Percentiles rank a stretch among this genome's conserved stretches.
Conservation (phyloP, 2,888 invertebrate genomes). For the Neoscelio sp. region DNA sequence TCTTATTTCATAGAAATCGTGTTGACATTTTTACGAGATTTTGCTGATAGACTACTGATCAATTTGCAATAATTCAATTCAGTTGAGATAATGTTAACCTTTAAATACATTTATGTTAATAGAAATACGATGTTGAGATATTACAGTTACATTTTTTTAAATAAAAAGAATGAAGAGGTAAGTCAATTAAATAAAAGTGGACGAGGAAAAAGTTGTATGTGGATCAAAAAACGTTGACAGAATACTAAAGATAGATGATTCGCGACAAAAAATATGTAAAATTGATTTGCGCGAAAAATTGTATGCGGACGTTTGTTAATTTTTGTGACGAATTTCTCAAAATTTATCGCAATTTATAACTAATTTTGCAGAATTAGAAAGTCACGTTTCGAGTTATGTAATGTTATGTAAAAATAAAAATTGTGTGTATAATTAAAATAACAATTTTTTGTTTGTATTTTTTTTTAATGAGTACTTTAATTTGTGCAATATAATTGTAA, state of each 20-base stretch:
- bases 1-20: neutral
- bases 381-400: too few species aligned
- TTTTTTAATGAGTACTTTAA: too few species aligned
- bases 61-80: neutral
- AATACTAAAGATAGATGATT: constrained; percentile 17
- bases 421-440: too few species aligned
- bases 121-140: neutral
- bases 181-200: constrained; percentile 10
- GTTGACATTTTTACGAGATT: neutral
- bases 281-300: constrained; percentile 9
- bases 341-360: neutral
- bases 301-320: too few species aligned
- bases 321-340: too few species aligned
- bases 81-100: neutral
- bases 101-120: too few species aligned
- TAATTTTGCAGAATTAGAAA: too few species aligned
- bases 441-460: too few species aligned
- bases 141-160: too few species aligned
- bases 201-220: constrained; percentile 17
- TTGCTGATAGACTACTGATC: neutral
- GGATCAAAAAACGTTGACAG: constrained; percentile 9
- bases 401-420: too few species aligned
- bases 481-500: too few species aligned
- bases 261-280: constrained; percentile 20
- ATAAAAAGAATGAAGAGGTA: constrained; percentile 5